Base-by-base conservation (phyloP, 2,888 invertebrate genomes). In the Villa cingulata region DNA sequence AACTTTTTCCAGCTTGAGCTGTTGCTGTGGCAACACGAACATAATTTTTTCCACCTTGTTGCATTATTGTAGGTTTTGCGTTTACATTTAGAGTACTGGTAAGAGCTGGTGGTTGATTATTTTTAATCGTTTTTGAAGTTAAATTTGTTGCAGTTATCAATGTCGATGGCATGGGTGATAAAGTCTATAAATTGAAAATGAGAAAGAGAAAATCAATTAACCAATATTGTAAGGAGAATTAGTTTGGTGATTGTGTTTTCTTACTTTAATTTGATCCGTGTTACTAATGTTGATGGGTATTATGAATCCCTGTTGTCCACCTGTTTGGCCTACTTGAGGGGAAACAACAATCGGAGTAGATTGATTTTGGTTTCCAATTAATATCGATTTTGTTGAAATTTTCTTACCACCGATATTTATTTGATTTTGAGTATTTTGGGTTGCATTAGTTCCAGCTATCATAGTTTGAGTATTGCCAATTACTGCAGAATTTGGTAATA, bases 281-380 rank as follows among this genome's bases (percentile, higher is more conserved):
- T 56, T 55, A 45, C 54, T 54, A 36, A 55, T 52, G 43, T 56
- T 58, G 7, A 62, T 55, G n/a, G 61, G 60, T 46, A 62, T 59
- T 14, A 59, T 56, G 49, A 59, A 59, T 41, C 6, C n/a, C 47
- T 54, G 55, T 45, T 55, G 54, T 23, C 55, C 55, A 17, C 43
- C 38, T 16, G 53, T 9, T 12, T 32, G 29, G 4, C 29, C 29
- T 12, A 32, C 12, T 12, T 42, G 37, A 37, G 41, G 41, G 27
- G 49, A 44, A 14, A 51, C 36, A 16, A 47, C 44, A 37, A 51
- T 18, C 15, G 55, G 49, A n/a, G 55, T 48, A 18, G 49, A 37
- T 45, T 51, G 51, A 45, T 29, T 51, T 43, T 54, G 51, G 41
- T 47, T 47, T 16, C 17, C 46, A 27, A 53, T 50, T n/a, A 54